Evolutionary conservation across 2,113 vertebrate genomes (phyloP).

Genomic region (Rhea americana): DNA sequence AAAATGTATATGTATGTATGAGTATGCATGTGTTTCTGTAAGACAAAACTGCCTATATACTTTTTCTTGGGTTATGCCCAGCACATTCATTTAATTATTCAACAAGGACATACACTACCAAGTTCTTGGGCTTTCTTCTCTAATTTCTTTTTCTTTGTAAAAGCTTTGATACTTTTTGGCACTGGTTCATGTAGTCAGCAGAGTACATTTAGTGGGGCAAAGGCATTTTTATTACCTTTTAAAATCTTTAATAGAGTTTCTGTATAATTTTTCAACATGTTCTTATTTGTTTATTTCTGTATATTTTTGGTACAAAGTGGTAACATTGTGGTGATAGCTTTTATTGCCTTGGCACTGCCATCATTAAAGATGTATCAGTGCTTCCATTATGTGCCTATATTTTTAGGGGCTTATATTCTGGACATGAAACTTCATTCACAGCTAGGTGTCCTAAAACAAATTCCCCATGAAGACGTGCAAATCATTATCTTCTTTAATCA

Average conservation of each 20-base stretch:
- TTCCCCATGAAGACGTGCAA: background rate
- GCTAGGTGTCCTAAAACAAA: background rate
- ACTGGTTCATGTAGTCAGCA: constrained; percentile 36
- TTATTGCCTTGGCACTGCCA: constrained; percentile 60
- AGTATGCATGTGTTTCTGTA: background rate
- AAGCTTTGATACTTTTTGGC: constrained; percentile 61
- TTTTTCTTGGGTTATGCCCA: constrained; percentile 24
- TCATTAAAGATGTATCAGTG: constrained; percentile 4
- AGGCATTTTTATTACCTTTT: constrained; percentile 75
- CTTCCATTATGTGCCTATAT: background rate
- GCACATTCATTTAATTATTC: constrained; percentile 29
- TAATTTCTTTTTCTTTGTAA: constrained; percentile 53
- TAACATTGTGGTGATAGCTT: constrained; percentile 57
- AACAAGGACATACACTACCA: background rate
- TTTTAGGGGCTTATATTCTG: background rate
- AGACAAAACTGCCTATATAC: background rate
- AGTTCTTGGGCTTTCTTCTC: constrained; percentile 2
- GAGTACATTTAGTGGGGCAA: constrained; percentile 62
- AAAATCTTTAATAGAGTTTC: constrained; percentile 74
- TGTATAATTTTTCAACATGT: constrained; percentile 68
- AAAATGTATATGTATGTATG: background rate
- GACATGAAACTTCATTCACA: background rate
- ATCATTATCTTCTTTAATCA: background rate
- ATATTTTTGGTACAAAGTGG: constrained; percentile 67
- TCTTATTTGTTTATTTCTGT: constrained; percentile 75